Percentiles rank a stretch among this genome's conserved stretches.
These are phyloP conservation scores for Hedya salicella DNA, from an alignment of 2,888 invertebrate species.

Conservation along the genomic window DNA sequence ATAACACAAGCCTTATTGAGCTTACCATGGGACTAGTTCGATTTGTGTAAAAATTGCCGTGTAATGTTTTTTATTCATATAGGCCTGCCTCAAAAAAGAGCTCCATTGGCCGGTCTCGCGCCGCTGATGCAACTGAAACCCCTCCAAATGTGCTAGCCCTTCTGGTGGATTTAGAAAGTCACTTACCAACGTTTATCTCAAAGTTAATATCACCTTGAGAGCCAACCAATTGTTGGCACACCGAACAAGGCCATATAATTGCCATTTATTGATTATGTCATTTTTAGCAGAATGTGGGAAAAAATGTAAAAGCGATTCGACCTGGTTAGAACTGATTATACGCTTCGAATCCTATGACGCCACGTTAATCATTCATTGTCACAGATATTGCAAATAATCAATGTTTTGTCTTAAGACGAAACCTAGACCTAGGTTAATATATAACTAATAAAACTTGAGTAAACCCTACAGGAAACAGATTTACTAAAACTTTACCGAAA, in stretches of 20 bases:
- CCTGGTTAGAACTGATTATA: conserved; percentile 8
- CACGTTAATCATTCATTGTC: not conserved
- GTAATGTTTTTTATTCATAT: too few relatives aligned
- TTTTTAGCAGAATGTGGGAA: not conserved
- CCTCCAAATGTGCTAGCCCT: not conserved
- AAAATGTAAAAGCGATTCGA: conserved; percentile 12
- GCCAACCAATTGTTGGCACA: conserved; percentile 19
- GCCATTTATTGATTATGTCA: conserved; percentile 10
- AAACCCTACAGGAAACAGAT: too few relatives aligned
- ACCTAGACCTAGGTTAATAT: not conserved
- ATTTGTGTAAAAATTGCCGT: too few relatives aligned
- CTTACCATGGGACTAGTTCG: too few relatives aligned
- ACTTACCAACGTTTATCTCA: not conserved
- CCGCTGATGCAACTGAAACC: too few relatives aligned
- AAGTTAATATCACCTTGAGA: conserved; percentile 25
- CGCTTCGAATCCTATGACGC: conserved; percentile 17
- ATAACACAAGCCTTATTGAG: too few relatives aligned
- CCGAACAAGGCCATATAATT: conserved; percentile 26
- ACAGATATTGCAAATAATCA: not conserved
- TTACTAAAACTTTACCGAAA: too few relatives aligned
- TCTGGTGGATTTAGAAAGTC: conserved; percentile 27
- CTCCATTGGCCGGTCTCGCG: too few relatives aligned
- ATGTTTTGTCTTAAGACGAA: not conserved
- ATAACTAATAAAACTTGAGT: too few relatives aligned
- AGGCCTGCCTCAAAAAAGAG: too few relatives aligned